Percentiles rank a stretch among this genome's conserved stretches.
phyloP scores from a whole-genome alignment of 2,113 vertebrate species.

The Nipponia nippon region DNA sequence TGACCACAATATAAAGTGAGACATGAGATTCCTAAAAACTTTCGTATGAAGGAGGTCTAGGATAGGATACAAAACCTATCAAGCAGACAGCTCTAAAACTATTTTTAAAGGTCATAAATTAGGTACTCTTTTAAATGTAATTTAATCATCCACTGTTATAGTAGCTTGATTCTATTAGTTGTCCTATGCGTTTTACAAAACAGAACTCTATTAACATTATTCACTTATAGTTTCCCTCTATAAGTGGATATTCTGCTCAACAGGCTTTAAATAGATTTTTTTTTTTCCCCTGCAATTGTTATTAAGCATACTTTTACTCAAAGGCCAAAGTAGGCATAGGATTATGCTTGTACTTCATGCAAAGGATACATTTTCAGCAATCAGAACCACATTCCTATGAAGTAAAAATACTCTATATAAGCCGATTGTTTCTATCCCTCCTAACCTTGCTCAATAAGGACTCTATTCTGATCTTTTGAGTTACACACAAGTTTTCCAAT shows the following conservation, averaged over 20 bases:
- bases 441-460: slow-evolving; percentile 58
- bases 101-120: slow-evolving; percentile 50
- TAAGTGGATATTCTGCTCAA: slow-evolving; percentile 55
- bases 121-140: slow-evolving; percentile 48
- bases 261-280: slow-evolving; percentile 65
- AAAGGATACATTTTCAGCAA: slow-evolving; percentile 70
- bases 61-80: not conserved
- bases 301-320: slow-evolving; percentile 70
- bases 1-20: not conserved
- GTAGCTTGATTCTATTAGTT: slow-evolving; percentile 48
- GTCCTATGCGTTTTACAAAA: slow-evolving; percentile 50
- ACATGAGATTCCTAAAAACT: not conserved
- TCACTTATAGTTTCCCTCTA: slow-evolving; percentile 45
- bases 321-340: slow-evolving; percentile 71
- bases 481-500: slow-evolving; percentile 41
- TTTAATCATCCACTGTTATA: slow-evolving; percentile 41
- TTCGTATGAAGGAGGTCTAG: not conserved
- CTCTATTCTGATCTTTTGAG: slow-evolving; percentile 60
- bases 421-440: slow-evolving; percentile 67
- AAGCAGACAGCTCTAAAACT: slow-evolving; percentile 2
- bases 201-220: slow-evolving; percentile 60
- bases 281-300: slow-evolving; percentile 46
- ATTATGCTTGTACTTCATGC: slow-evolving; percentile 63
- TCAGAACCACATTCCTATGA: slow-evolving; percentile 67
- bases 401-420: slow-evolving; percentile 67